These are phyloP conservation scores for Cardiocondyla obscurior DNA, from an alignment of 1,140 invertebrate genomes.

Conservation along the genomic window DNA sequence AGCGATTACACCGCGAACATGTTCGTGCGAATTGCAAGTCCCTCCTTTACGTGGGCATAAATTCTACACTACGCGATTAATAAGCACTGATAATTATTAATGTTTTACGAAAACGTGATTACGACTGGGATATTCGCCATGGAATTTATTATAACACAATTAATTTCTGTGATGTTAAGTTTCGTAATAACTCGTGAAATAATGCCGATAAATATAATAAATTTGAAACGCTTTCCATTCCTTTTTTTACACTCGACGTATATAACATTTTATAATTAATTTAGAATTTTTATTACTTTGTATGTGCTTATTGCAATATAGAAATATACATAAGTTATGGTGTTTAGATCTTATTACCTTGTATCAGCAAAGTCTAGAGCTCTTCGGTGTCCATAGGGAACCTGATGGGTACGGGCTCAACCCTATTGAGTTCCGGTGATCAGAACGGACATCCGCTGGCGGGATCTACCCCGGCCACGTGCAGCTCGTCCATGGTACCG, in stretches of 20 bases:
- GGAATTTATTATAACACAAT: not conserved
- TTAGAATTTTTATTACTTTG: not conserved
- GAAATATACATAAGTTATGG: not conserved
- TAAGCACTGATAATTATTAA: constrained; percentile 32
- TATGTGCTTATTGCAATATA: not conserved
- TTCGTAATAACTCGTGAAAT: not conserved
- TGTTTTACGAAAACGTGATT: constrained; percentile 21
- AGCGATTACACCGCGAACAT: constrained; percentile 39
- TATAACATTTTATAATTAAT: not conserved
- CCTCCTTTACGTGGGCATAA: constrained; percentile 15
- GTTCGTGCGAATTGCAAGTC: constrained; percentile 26
- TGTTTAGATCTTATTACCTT: not conserved
- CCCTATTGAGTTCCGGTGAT: constrained; percentile 58
- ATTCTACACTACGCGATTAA: constrained; percentile 14
- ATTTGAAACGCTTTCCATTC: not conserved
- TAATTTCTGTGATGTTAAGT: not conserved
- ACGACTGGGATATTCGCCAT: constrained; percentile 2
- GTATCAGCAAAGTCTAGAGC: not conserved
- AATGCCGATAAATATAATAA: not conserved
- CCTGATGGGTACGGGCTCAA: constrained; percentile 61
- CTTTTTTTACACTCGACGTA: not conserved
- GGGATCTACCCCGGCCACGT: constrained; percentile 55
- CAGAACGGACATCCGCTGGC: constrained; percentile 52
- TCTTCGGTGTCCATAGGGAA: constrained; percentile 61
- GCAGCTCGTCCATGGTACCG: constrained; percentile 61